Evolutionary conservation across 2,113 vertebrate species (phyloP), one percentile per base, ranked within the genome.

Genomic region (Cnemophilus loriae): DNA sequence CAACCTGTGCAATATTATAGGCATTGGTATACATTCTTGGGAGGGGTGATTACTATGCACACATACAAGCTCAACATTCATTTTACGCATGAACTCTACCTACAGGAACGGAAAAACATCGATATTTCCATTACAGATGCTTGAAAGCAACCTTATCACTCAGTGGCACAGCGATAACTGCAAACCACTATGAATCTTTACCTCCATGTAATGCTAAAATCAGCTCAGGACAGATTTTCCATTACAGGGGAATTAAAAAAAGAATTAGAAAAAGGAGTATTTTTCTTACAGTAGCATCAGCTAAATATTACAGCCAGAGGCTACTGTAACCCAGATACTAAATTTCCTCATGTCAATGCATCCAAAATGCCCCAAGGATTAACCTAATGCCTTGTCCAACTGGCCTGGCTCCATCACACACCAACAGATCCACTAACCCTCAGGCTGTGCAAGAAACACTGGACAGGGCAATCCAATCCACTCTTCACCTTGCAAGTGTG

Each of bases 121-220:
- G 95, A 95, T 96, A 96, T 53, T 41, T 55, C 55, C 47, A 81
- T 56, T 95, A 80, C 39, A 84, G 68, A 90, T 56, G 74, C 67
- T 84, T 55, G 70, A 82, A 91, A 91, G 88, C 63, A 91, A 63
- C 42, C 55, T 90, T 70, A 65, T 42, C 76, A 76, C n/a, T 80
- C 50, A 65, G 50, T 37, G 37, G 41, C 53, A 70, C 1, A 85
- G 52, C 4, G 49, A 69, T 79, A 93, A 76, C 59, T 61, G 74
- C 42, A 80, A 93, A 57, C 39, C 2, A 7, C 88, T 85, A 52
- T 4, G 28, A 80, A 69, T 96, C 82, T 87, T 74, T 77, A 92
- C 91, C 44, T 77, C 50, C 7, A 0, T 8, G 33, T 67, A 91
- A 77, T 80, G 52, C 71, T 74, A 88, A 91, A 95, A 95, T 83